Percentiles rank a stretch among this genome's conserved stretches.
Conservation (phyloP, 2,888 invertebrate genomes). For the Dicranocentrus wangi region DNA sequence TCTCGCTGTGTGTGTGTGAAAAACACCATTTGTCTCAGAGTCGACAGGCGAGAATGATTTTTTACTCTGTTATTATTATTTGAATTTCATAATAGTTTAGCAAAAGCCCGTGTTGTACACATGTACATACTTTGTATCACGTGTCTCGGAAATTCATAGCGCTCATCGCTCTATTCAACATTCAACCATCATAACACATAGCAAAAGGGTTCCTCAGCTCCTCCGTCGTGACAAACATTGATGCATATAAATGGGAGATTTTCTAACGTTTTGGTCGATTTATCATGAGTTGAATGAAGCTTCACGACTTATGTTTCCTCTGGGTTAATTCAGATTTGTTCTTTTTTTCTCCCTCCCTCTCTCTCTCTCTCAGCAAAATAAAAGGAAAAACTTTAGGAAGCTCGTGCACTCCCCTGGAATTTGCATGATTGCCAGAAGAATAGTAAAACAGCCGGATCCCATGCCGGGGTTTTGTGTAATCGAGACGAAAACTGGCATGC, state of each 20-base stretch:
- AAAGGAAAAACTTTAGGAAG: too few species aligned
- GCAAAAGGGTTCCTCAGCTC: conserved; percentile 15
- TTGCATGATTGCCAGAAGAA: neutral
- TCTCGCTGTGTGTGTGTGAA: neutral
- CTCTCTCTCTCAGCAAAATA: too few species aligned
- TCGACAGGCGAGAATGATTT: too few species aligned
- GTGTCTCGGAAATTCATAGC: neutral
- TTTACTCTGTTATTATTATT: conserved; percentile 2
- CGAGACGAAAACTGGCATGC: neutral
- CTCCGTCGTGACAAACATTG: conserved; percentile 4
- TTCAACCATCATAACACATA: too few species aligned
- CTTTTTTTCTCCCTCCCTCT: neutral
- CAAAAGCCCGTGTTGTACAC: neutral
- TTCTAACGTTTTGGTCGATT: conserved; percentile 52
- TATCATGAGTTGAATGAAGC: conserved; percentile 29
- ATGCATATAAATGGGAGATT: conserved; percentile 59
- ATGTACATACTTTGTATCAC: neutral
- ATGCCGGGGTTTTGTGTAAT: too few species aligned
- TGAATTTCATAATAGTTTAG: neutral
- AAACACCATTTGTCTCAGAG: too few species aligned
- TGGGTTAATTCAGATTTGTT: neutral
- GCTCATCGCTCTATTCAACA: conserved; percentile 11
- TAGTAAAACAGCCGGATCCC: neutral
- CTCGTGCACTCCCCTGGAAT: conserved; percentile 4
- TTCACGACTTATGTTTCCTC: conserved; percentile 1